Evolutionary conservation across 2,113 vertebrate species (phyloP), one percentile per base, ranked within the genome.

Genomic region (Coptodon bakossiorum): DNA sequence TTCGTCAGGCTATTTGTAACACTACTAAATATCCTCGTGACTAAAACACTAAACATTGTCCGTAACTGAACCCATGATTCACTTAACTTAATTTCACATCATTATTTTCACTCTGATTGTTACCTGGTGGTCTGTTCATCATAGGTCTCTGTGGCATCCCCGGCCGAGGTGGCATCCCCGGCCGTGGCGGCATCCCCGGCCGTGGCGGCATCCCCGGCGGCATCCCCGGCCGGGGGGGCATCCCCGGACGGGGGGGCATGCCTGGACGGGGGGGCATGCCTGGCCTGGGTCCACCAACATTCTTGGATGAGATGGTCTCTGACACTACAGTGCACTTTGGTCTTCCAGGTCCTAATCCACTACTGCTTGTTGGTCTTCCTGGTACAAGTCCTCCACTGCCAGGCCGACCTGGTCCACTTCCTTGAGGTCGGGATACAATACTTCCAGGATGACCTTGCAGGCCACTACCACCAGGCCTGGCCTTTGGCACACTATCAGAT

Each of bases 231-330:
- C 66, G n/a, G 0, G 93, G 80, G 4, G 61, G 86, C 81, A 94
- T 93, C 0, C 97, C 97, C 5, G 96, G 97, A 82, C 95, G 96
- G 0, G 93, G 91, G 9, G 94, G 87, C 88, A 94, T 80, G 0
- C 91, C 93, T 84, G 91, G 97, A 17, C 92, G 93, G 85, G 94
- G 8, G 13, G 94, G 93, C 13, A 12, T 82, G 1, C 92, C 92
- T 3, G 90, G 88, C 83, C 92, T 95, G 34, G 48, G 63, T 66
- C 94, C 92, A 68, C 96, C 93, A 17, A 99, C 95, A 94, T 98
- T 98, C 95, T 98, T 99, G 11, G 98, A 98, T 84, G 98, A 99
- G 91, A 99, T 98, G 13, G 98, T 99, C 96, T 99, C 98, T 0
- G 98, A 97, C 52, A 99, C 97, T 9, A 99, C 98, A 86, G 98